phyloP scores from a whole-genome alignment of 2,888 invertebrate genomes.

The Merodon equestris region DNA sequence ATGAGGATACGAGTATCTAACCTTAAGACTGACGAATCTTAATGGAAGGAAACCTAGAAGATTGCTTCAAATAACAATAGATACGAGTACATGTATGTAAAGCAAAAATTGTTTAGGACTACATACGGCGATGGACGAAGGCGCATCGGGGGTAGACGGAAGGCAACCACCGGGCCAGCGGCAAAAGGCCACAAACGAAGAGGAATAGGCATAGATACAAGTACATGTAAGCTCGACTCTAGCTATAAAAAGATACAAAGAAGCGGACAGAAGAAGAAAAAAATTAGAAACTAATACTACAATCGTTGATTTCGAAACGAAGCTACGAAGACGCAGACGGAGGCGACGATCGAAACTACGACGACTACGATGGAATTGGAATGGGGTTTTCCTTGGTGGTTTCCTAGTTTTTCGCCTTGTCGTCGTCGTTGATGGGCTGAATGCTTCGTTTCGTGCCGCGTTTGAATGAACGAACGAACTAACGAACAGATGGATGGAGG shows the following conservation, averaged over 20 bases:
- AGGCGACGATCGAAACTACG: slow-evolving; percentile 8
- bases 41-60: slow-evolving; percentile 47
- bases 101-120: slow-evolving; percentile 41
- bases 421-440: slow-evolving; percentile 9
- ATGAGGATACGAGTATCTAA: slow-evolving; percentile 48
- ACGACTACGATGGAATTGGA: slow-evolving; percentile 54
- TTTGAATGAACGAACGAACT: too few species aligned
- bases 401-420: slow-evolving; percentile 65
- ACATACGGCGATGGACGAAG: not conserved
- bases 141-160: slow-evolving; percentile 12
- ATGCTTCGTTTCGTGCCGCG: too few species aligned
- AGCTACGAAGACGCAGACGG: slow-evolving; percentile 19
- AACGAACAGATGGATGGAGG: too few species aligned
- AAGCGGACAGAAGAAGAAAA: slow-evolving; percentile 3
- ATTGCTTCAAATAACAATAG: slow-evolving; percentile 57
- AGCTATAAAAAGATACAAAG: too few species aligned
- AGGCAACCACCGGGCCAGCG: slow-evolving; percentile 31
- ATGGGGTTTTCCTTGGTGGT: slow-evolving; percentile 69
- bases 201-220: slow-evolving; percentile 40
- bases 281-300: slow-evolving; percentile 64
- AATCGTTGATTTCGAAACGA: slow-evolving; percentile 60
- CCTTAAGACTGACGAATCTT: slow-evolving; percentile 28
- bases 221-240: slow-evolving; percentile 21
- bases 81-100: slow-evolving; percentile 15
- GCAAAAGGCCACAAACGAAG: slow-evolving; percentile 35